A percentile compares a stretch with the other conserved stretches of the same genome.
phyloP scores from a whole-genome alignment of 2,113 vertebrate genomes.

The Notiomystis cincta region DNA sequence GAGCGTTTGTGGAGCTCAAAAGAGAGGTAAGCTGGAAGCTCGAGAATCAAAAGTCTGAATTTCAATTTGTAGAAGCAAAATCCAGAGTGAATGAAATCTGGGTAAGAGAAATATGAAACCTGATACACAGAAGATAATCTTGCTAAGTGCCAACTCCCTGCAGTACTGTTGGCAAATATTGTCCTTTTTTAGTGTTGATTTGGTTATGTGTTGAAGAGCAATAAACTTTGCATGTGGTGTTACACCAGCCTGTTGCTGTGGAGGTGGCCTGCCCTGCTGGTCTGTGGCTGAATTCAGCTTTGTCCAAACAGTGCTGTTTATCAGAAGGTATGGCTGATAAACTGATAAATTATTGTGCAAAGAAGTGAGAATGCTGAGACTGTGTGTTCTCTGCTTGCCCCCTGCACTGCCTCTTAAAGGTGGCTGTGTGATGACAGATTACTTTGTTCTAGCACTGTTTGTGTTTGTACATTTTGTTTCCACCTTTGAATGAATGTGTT shows the following conservation, averaged over 20 bases:
- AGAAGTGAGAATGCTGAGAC: neutral
- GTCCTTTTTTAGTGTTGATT: neutral
- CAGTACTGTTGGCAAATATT: neutral
- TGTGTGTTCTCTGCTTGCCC: neutral
- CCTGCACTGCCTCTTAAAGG: rapidly evolving
- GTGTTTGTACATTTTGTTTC: neutral
- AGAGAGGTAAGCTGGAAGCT: neutral
- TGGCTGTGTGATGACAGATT: neutral
- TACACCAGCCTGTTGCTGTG: neutral
- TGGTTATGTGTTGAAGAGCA: neutral
- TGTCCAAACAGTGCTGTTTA: neutral
- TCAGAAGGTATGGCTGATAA: rapidly evolving
- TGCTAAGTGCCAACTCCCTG: neutral
- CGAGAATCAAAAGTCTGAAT: neutral
- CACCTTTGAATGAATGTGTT: neutral
- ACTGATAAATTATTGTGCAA: too few relatives aligned
- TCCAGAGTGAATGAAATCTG: neutral
- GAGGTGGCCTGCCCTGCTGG: neutral
- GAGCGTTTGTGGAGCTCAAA: neutral
- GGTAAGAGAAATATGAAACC: neutral
- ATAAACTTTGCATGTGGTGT: neutral
- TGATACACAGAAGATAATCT: neutral
- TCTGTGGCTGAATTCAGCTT: neutral
- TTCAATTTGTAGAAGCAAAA: neutral
- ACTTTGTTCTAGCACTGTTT: neutral